Evolutionary conservation across 2,888 invertebrate species (phyloP), one percentile per base, ranked within the genome.

Genomic region (Pegoplata infirma): DNA sequence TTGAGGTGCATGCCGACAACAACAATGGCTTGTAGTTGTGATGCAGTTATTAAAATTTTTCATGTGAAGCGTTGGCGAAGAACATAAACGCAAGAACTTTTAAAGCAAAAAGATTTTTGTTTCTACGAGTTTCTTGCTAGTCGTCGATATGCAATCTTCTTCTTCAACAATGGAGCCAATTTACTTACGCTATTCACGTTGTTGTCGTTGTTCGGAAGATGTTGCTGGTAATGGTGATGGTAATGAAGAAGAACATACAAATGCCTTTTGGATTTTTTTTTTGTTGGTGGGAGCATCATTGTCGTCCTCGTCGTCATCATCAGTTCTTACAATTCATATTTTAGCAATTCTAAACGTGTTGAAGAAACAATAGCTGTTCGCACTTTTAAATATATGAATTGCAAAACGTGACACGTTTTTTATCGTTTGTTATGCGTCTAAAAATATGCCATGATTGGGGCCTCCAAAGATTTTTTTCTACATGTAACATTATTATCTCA

Each of bases 321-420:
- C 23, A 55, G 61, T 67, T 72, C 40, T 14, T 83, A 84, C 87
- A 87, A 87, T 84, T 86, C 87, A 87, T 86, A 87, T 86, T 87
- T 86, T 87, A 87, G 85, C 86, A 86, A 87, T 87, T 87, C 86
- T 86, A 86, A 87, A 87, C 85, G 84, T 87, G 86, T 86, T 86
- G 86, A 82, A 84, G 79, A 68, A 76, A 71, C 85, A 81, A 77
- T 78, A 75, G 74, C 77, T 80, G 66, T 69, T 80, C 75, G 67
- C 81, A 80, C 83, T 81, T 82, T 84, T 83, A 85, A 87, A 88
- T 88, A 88, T 88, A 88, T 88, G 88, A 88, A 88, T 88, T 88
- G 87, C 85, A 88, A 88, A 88, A 88, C 88, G 88, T 88, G 88
- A 88, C 88, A 88, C 87, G 88, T 86, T 86, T 86, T 55, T 87